Evolutionary conservation across 2,113 vertebrate genomes (phyloP).

Genomic region (Semnornis frantzii): DNA sequence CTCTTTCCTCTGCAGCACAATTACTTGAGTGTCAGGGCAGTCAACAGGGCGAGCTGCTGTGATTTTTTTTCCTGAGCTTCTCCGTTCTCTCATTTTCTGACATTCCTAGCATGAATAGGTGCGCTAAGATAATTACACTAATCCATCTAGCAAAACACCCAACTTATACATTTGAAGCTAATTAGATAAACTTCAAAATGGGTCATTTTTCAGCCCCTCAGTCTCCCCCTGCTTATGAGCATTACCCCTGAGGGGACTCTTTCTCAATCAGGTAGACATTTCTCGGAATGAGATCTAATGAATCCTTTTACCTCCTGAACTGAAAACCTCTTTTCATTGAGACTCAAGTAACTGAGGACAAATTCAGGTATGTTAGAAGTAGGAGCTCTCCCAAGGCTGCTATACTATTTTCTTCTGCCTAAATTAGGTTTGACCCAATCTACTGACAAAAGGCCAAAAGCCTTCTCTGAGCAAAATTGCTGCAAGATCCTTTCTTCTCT

Average conservation of each 20-base stretch:
- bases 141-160: constrained; percentile 68
- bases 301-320: constrained; percentile 60
- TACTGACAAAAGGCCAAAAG: not conserved
- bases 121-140: constrained; percentile 51
- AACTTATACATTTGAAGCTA: constrained; percentile 61
- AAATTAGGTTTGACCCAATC: constrained; percentile 6
- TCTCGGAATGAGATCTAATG: constrained; percentile 60
- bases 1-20: not conserved
- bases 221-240: constrained; percentile 31
- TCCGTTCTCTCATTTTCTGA: constrained; percentile 44
- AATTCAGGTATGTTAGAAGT: not conserved
- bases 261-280: constrained; percentile 66
- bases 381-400: constrained; percentile 30
- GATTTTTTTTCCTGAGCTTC: constrained; percentile 27
- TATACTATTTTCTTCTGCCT: not conserved
- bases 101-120: constrained; percentile 57
- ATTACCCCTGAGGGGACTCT: constrained; percentile 60
- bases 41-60: constrained; percentile 32
- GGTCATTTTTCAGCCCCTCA: constrained; percentile 67
- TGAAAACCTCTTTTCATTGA: constrained; percentile 52
- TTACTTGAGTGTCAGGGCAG: not conserved
- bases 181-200: constrained; percentile 71
- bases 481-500: not conserved
- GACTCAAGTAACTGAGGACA: constrained; percentile 29
- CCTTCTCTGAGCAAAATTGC: not conserved